Evolutionary conservation across 2,888 invertebrate genomes (phyloP).

Genomic region (Minunthozetes semirufus): DNA sequence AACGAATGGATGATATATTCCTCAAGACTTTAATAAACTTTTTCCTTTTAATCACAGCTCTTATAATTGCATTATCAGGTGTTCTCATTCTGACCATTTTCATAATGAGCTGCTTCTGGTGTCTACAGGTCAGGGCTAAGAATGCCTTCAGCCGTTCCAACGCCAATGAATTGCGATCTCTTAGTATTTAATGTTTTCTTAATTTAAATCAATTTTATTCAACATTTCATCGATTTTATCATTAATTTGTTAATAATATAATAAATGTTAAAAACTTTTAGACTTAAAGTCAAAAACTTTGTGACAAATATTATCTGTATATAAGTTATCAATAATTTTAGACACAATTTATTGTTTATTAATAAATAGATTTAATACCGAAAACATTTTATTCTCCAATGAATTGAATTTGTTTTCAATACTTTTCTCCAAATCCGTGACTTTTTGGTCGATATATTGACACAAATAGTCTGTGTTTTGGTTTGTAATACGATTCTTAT

Average conservation of each 20-base stretch:
- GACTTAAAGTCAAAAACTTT: too few species aligned
- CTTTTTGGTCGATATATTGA: background rate
- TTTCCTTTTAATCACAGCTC: background rate
- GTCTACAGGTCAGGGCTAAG: background rate
- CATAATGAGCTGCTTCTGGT: conserved; percentile 6
- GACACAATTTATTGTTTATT: background rate
- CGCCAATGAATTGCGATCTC: background rate
- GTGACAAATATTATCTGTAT: background rate
- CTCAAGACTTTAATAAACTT: background rate
- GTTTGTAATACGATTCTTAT: background rate
- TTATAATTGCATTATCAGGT: background rate
- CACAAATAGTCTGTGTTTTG: background rate
- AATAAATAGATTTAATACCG: background rate
- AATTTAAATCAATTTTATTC: background rate
- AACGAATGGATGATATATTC: background rate
- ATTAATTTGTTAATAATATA: too few species aligned
- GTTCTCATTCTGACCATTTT: background rate
- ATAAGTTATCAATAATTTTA: background rate
- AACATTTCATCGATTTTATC: background rate
- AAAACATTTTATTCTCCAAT: background rate
- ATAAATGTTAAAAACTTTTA: too few species aligned
- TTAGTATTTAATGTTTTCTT: background rate
- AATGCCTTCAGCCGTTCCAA: background rate
- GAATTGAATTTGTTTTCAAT: background rate
- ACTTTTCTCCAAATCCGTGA: background rate